Conservation (phyloP, 2,113 vertebrate genomes). For the Microcebus tavaratra region DNA sequence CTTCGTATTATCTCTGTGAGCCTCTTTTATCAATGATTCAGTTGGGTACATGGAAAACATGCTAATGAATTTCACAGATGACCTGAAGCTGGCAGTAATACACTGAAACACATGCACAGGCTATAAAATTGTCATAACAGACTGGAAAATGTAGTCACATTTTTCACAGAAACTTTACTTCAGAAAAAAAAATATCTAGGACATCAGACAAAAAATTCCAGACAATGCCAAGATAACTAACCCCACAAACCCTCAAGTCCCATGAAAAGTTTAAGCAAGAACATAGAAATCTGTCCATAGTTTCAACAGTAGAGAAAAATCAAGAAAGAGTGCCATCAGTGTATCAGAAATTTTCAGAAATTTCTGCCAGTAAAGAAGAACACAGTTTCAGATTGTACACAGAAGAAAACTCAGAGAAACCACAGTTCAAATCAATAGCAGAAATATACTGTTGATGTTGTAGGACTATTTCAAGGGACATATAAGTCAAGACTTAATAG, state of each 20-base stretch:
- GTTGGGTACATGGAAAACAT: background rate
- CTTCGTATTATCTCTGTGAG: background rate
- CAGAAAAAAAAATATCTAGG: background rate
- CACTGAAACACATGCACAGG: background rate
- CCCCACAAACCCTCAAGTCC: background rate
- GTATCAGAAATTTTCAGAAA: conserved; percentile 38
- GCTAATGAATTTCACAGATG: background rate
- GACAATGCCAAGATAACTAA: background rate
- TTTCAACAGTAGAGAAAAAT: background rate
- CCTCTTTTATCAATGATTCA: background rate
- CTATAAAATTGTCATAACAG: background rate
- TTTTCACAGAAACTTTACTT: conserved; percentile 31
- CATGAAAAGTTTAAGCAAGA: conserved; percentile 29
- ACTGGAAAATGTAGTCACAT: background rate
- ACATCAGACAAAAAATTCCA: conserved; percentile 10
- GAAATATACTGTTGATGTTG: background rate
- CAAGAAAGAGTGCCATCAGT: background rate
- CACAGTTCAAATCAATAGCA: conserved; percentile 45
- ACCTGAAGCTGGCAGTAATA: background rate
- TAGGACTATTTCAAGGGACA: conserved; percentile 22
- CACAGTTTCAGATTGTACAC: background rate
- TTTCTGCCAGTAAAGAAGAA: background rate
- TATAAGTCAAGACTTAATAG: conserved; percentile 33
- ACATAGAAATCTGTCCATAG: background rate
- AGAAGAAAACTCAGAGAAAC: background rate